Percentiles rank a stretch among this genome's conserved stretches.
Evolutionary conservation across 2,113 vertebrate genomes (phyloP).

Genomic region (Herpetotheres cachinnans): DNA sequence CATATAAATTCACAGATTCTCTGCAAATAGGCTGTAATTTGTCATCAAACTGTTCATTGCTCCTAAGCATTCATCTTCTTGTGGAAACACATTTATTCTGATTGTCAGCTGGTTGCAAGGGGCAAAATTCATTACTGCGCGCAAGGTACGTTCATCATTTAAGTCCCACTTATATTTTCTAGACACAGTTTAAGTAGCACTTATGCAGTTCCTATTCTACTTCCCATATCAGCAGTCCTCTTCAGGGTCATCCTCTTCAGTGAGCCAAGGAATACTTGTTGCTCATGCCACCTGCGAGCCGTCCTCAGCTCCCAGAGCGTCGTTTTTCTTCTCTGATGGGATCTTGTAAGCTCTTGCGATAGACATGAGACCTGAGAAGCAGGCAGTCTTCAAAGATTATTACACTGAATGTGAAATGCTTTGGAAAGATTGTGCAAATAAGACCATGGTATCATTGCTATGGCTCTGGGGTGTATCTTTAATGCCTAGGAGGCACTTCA

Average conservation of each 20-base stretch:
- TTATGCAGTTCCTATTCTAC: conserved; percentile 11
- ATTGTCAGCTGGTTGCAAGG: background rate
- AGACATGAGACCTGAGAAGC: conserved; percentile 17
- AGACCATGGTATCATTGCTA: background rate
- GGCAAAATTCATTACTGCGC: background rate
- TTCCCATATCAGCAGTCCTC: conserved; percentile 18
- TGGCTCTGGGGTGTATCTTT: background rate
- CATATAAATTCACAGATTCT: background rate
- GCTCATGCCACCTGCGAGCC: background rate
- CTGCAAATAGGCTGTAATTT: background rate
- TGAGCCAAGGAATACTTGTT: background rate
- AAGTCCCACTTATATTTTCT: background rate
- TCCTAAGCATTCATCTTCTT: background rate
- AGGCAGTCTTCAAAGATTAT: conserved; percentile 21
- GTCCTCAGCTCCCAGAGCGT: background rate
- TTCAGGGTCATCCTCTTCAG: background rate
- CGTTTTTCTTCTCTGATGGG: background rate
- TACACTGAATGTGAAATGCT: background rate
- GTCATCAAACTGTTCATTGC: background rate
- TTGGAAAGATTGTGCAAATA: background rate
- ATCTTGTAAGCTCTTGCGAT: background rate
- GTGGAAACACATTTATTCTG: background rate
- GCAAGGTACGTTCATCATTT: background rate
- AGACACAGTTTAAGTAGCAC: background rate
- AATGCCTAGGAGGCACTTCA: background rate